These are phyloP conservation scores for Erethizon dorsatum DNA, from an alignment of 2,797 vertebrate genomes.

Conservation along the genomic window DNA sequence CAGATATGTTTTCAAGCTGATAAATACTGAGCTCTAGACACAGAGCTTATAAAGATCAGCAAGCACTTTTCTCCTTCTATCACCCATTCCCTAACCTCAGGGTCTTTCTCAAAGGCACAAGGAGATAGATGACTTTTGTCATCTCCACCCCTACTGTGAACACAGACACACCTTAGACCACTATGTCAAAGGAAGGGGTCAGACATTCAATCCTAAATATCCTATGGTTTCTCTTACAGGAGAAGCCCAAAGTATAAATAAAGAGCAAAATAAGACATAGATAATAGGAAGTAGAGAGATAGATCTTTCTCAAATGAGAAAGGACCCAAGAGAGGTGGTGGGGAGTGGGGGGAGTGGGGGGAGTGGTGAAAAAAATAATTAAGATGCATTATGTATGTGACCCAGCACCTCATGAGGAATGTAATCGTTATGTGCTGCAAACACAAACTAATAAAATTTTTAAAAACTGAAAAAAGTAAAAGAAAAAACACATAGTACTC, in stretches of 20 bases:
- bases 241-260: not conserved
- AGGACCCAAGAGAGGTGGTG: not conserved
- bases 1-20: not conserved
- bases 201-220: not conserved
- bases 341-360: not conserved
- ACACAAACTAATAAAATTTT: not conserved
- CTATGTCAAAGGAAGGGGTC: no score
- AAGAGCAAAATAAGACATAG: not conserved
- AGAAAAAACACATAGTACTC: not conserved
- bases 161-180: not conserved
- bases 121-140: not conserved
- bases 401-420: not conserved
- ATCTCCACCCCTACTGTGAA: not conserved
- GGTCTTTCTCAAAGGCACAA: not conserved
- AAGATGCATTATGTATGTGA: not conserved
- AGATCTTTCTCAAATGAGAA: not conserved
- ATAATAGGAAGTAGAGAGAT: no score
- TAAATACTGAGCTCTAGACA: not conserved
- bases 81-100: not conserved
- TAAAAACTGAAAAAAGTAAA: not conserved
- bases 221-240: not conserved
- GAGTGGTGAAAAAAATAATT: not conserved
- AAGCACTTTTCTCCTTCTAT: not conserved
- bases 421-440: not conserved
- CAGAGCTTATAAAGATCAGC: not conserved